Evolutionary conservation across 2,797 vertebrate genomes (phyloP).

Genomic region (Macroramphosus scolopax): DNA sequence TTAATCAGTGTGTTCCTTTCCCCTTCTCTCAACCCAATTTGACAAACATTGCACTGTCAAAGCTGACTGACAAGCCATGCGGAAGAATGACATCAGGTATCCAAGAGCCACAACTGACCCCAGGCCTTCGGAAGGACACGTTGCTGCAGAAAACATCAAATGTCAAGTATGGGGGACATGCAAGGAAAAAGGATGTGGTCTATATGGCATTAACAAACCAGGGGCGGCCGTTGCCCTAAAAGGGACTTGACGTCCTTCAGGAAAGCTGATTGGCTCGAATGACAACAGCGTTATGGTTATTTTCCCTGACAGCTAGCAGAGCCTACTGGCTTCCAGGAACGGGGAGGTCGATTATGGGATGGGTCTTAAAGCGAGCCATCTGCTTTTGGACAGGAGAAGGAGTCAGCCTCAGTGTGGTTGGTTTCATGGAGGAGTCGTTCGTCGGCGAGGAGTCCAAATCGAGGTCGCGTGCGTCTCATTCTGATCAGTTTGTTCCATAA

Average conservation of each 20-base stretch:
- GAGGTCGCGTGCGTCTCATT: no score
- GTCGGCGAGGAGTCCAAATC: no score
- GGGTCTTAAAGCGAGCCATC: slow-evolving; percentile 48
- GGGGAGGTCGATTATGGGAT: slow-evolving; percentile 58
- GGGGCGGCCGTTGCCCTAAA: slow-evolving; percentile 61
- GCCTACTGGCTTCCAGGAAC: slow-evolving; percentile 64
- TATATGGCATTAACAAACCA: slow-evolving; percentile 66
- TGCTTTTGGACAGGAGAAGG: slow-evolving; percentile 41
- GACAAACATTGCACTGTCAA: slow-evolving; percentile 65
- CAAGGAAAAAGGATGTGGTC: slow-evolving; percentile 60
- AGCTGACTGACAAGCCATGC: slow-evolving; percentile 69
- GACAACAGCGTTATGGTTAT: slow-evolving; percentile 72
- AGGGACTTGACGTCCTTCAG: slow-evolving; percentile 59
- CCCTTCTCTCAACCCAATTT: slow-evolving; percentile 44
- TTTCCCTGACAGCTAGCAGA: slow-evolving; percentile 77
- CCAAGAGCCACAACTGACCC: slow-evolving; percentile 72
- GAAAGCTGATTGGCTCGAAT: slow-evolving; percentile 62
- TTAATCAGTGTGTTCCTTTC: slow-evolving; percentile 30
- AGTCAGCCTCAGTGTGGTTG: slow-evolving; percentile 17
- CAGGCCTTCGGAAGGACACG: slow-evolving; percentile 68
- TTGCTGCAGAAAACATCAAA: slow-evolving; percentile 74
- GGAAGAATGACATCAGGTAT: slow-evolving; percentile 78
- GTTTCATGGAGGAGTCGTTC: no score
- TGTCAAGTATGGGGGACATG: slow-evolving; percentile 71
- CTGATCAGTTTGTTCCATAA: no score